Percentiles rank a stretch among this genome's conserved stretches.
These are phyloP conservation scores for Acanthochromis polyacanthus DNA, from an alignment of 2,113 vertebrate genomes.

Conservation along the genomic window DNA sequence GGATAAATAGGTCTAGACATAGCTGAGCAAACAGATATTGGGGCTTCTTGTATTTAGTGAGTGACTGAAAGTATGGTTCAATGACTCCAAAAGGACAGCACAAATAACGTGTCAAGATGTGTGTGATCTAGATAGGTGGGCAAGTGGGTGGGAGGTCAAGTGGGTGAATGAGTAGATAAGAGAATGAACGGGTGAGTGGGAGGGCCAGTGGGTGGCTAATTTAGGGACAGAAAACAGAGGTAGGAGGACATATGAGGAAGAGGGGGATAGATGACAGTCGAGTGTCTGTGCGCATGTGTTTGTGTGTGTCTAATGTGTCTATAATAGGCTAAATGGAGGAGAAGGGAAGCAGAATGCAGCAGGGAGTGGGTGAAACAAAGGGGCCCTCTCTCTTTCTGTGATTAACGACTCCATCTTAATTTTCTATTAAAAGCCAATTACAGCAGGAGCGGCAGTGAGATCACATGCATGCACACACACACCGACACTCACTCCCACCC, in stretches of 20 bases:
- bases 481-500: conserved; percentile 35
- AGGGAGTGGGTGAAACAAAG: conserved; percentile 71
- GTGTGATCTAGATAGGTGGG: not conserved
- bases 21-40: not conserved
- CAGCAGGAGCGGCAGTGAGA: conserved; percentile 72
- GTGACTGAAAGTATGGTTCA: not conserved
- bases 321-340: conserved; percentile 78
- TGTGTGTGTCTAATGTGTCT: conserved; percentile 71
- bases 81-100: not conserved
- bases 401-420: conserved; percentile 86
- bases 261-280: conserved; percentile 29
- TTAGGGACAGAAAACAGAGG: conserved; percentile 31
- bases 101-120: not conserved
- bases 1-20: not conserved
- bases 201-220: conserved; percentile 40
- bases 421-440: conserved; percentile 88
- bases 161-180: not conserved
- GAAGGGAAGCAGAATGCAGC: conserved; percentile 79
- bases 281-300: conserved; percentile 34
- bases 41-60: not conserved
- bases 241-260: conserved; percentile 19
- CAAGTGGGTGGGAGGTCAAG: conserved; percentile 10
- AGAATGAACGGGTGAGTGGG: not conserved
- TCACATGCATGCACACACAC: conserved; percentile 44
- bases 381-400: conserved; percentile 73